Evolutionary conservation across 2,888 invertebrate genomes (phyloP), one percentile per base, ranked within the genome.

Genomic region (Endomychus coccineus): DNA sequence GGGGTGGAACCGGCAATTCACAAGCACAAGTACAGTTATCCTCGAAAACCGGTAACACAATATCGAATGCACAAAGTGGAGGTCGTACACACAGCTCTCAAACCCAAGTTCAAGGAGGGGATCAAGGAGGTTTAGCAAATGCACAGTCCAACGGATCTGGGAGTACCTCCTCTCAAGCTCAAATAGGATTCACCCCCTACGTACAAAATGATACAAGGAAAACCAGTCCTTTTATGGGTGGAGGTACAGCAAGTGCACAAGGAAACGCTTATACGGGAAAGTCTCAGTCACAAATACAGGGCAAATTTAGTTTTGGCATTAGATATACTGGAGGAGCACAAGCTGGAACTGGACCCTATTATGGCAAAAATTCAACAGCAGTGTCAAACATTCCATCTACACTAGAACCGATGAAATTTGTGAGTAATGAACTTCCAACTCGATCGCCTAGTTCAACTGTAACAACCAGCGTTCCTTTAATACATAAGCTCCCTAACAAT

Each of bases 131-230:
- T 3, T 74, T 86, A 70, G 86, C 88, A 2, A 87, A 88, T 59
- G 84, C 88, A 1, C 87, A 88, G 68, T 83, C 88, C 1, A 80
- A 79, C 52, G 88, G 87, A 0, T 82, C 83, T 2, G 88, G 87
- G 3, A 83, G 80, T 52, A 87, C 88, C 1, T 86, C 85, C 1
- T 88, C 87, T 17, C 88, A 89, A 68, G 88, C 89, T 2, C 88
- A 89, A 67, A 87, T 89, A 41, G 88, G 87, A 1, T 88, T 89
- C 56, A 78, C 80, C 33, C 88, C 88, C 0, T 77, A 78, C 49
- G 73, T 77, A 51, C 76, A 79, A 36, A 71, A 73, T 39, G 77
- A 78, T 7, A n/a, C n/a, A n/a, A n/a, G n/a, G n/a, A 15, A 27
- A 6, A 17, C 4, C 2, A 27, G 33, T 27, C 6, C 32, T 3